phyloP scores from a whole-genome alignment of 37 sponge, comb jelly and placozoan genomes.

The Spongia lamella region DNA sequence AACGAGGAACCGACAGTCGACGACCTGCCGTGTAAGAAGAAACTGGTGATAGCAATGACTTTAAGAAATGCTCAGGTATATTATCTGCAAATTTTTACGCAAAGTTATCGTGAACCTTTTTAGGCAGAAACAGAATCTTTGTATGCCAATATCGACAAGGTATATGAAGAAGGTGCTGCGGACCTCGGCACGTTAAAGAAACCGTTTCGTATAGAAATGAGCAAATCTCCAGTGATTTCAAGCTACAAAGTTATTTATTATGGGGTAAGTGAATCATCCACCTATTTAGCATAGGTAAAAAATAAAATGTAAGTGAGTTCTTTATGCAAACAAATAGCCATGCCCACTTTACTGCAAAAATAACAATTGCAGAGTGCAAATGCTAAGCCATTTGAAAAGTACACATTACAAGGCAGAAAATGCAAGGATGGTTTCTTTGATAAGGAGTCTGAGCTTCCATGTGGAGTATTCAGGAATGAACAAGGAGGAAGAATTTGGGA shows the following conservation, averaged over 20 bases:
- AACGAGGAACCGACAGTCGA: background rate
- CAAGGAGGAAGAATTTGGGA: slow-evolving; percentile 45
- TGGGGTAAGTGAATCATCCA: slow-evolving; percentile 48
- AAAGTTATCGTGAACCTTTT: too few relatives aligned
- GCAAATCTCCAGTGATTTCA: slow-evolving; percentile 43
- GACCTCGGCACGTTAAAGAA: slow-evolving; percentile 46
- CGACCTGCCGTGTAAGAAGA: slow-evolving; percentile 53
- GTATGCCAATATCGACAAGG: slow-evolving; percentile 68
- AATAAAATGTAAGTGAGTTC: background rate
- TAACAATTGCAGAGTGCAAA: slow-evolving; percentile 52
- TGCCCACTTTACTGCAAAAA: background rate
- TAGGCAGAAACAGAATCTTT: slow-evolving; percentile 66
- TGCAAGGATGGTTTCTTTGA: slow-evolving; percentile 59
- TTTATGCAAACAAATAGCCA: too few relatives aligned
- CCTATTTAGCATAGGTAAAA: background rate
- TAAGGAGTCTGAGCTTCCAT: background rate
- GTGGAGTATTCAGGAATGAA: slow-evolving; percentile 45
- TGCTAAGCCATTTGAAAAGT: slow-evolving; percentile 52
- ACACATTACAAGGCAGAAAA: background rate
- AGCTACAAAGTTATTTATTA: slow-evolving; percentile 60
- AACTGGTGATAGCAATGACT: slow-evolving; percentile 71
- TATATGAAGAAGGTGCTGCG: slow-evolving; percentile 39
- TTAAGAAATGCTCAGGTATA: slow-evolving; percentile 58
- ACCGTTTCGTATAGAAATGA: slow-evolving; percentile 75
- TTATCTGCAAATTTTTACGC: background rate